Evolutionary conservation across 1,140 invertebrate species (phyloP), one percentile per base, ranked within the genome.

Genomic region (Solen grandis): DNA sequence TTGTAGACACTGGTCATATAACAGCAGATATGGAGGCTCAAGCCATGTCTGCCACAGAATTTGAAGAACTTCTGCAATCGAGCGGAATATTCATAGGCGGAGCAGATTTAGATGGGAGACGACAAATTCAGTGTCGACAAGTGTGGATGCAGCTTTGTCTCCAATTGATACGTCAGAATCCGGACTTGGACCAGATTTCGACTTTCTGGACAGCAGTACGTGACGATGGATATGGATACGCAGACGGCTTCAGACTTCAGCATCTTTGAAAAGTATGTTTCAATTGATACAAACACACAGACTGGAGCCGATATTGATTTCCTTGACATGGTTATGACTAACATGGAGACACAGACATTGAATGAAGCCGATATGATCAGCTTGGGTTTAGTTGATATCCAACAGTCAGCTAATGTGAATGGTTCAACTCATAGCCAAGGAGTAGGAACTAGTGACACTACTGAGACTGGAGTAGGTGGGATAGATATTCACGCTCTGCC

Each of bases 271-370:
- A 65, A 29, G 36, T 57, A 65, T 52, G 63, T 36, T 19, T 41
- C 74, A 13, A 68, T 77, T 29, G 74, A 79, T 72, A 63, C 59
- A 1, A 70, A 79, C 57, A 79, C 77, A 36, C 77, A 79, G 46
- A 79, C 77, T 25, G 36, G 31, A 8, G 63, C 25, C 0, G 74
- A 54, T 5, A 29, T 79, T 10, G 77, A 79, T 38, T 79, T 79
- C 63, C 29, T 79, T 1, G 77, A 79, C 54, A 41, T 79, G 46
- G 66, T 79, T 3, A 72, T 79, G 66, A 69, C 66, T 5, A 70
- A 72, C 52, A 79, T 79, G 77, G 77, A 79, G 36, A 79, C 77
- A 35, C 77, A 79, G 57, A 79, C 77, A 60, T 36, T 70, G 29
- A 72, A 70, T 63, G 77, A 79, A 25, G 52, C 27, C 54, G 74